phyloP scores from a whole-genome alignment of 2,888 invertebrate species.

The Aporophyla nigra region DNA sequence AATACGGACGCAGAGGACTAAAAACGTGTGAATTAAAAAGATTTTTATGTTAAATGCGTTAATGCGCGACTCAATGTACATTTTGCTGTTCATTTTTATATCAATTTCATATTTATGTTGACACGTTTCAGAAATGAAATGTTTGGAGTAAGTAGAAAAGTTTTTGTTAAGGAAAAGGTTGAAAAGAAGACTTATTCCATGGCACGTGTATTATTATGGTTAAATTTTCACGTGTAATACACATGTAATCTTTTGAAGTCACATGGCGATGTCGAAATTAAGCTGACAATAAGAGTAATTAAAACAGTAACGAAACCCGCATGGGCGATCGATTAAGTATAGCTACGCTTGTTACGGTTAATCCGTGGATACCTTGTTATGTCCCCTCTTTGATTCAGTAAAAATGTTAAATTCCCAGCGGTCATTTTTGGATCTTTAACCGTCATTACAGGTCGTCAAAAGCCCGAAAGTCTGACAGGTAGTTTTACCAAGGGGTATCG shows the following conservation, averaged over 20 bases:
- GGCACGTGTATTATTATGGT: background rate
- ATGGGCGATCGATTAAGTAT: too few species aligned
- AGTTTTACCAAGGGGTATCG: too few species aligned
- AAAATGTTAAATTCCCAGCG: too few species aligned
- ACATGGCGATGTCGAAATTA: background rate
- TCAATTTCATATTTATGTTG: conserved; percentile 54
- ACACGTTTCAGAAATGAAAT: conserved; percentile 32
- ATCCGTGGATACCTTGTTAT: too few species aligned
- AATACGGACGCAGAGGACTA: conserved; percentile 66
- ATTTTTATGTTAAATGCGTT: conserved; percentile 78
- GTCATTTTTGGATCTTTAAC: too few species aligned
- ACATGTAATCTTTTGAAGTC: background rate
- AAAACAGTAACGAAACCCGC: background rate
- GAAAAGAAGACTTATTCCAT: background rate
- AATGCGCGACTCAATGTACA: conserved; percentile 64
- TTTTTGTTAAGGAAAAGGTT: background rate
- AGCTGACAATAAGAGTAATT: background rate
- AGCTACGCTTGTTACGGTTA: too few species aligned
- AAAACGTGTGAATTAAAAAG: conserved; percentile 78
- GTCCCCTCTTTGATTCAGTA: too few species aligned
- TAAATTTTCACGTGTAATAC: background rate
- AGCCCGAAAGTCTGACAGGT: too few species aligned
- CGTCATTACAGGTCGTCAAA: too few species aligned
- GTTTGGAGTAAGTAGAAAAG: background rate
- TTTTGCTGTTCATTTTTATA: conserved; percentile 59